Percentiles rank a stretch among this genome's conserved stretches.
Conservation (phyloP, 2,888 invertebrate genomes). For the Stenoptilia bipunctidactyla region DNA sequence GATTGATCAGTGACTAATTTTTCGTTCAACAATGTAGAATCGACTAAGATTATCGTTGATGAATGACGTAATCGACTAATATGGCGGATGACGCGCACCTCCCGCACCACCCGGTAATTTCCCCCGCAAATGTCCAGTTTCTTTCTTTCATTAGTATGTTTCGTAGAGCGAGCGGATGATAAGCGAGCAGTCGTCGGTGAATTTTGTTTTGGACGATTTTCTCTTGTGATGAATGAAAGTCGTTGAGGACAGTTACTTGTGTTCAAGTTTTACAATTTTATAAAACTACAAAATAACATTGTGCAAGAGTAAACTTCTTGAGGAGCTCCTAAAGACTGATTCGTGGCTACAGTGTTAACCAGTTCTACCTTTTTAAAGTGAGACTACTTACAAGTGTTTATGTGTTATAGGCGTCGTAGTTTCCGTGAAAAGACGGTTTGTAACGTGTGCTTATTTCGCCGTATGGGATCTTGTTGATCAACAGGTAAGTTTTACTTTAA, state of each 20-base stretch:
- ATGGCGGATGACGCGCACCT: slow-evolving; percentile 68
- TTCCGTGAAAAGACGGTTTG: too few relatives aligned
- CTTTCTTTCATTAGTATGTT: too few relatives aligned
- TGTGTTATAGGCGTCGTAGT: slow-evolving; percentile 40
- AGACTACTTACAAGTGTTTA: slow-evolving; percentile 53
- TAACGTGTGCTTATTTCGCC: slow-evolving; percentile 28
- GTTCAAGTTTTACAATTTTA: slow-evolving; percentile 35
- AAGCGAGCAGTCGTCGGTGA: too few relatives aligned
- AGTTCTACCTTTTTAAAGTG: slow-evolving; percentile 58
- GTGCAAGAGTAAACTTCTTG: slow-evolving; percentile 29
- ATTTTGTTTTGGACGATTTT: slow-evolving; percentile 48
- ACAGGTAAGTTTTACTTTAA: slow-evolving; percentile 36
- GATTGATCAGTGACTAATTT: too few relatives aligned
- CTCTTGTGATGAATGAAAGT: slow-evolving; percentile 60
- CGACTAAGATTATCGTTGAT: slow-evolving; percentile 16
- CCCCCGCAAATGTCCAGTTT: slow-evolving; percentile 7
- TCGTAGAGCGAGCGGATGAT: slow-evolving; percentile 13
- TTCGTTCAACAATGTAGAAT: too few relatives aligned
- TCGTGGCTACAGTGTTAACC: slow-evolving; percentile 50
- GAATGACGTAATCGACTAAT: slow-evolving; percentile 63
- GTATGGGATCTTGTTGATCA: slow-evolving; percentile 66
- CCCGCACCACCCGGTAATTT: slow-evolving; percentile 44
- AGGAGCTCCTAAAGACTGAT: slow-evolving; percentile 45
- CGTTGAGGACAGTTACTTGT: slow-evolving; percentile 36
- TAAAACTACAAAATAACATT: slow-evolving; percentile 34